Base-by-base conservation (phyloP, 2,888 invertebrate species). In the Perizoma flavofasciatum region DNA sequence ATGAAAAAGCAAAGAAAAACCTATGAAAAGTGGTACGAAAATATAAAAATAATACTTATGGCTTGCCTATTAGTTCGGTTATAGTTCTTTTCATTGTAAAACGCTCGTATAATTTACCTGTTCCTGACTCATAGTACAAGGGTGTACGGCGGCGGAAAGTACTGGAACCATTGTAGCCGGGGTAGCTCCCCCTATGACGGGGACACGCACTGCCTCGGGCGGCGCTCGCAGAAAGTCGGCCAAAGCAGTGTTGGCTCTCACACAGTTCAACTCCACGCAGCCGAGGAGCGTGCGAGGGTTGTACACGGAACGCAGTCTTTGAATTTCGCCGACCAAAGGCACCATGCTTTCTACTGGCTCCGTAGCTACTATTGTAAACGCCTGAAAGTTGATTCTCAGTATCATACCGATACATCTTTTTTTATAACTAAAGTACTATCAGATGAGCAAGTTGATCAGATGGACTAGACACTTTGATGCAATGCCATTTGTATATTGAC, bases 131-230 rank as follows among this genome's bases (percentile, higher is more conserved):
- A 91, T 93, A 6, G 85, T 82, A 55, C 93, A 91, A 6, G 93
- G 88, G 53, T 95, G 94, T 4, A 93, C 89, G 9, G 93, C 91
- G 51, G 94, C 93, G 0, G 95, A 95, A 40, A 96, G 87, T 32
- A 96, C 89, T 0, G 96, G 96, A 57, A 96, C 94, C 86, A 96
- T 95, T 9, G 96, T 96, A 33, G 89, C 83, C 0, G 95, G 93
- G n/a, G 95, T 93, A 73, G 95, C 95, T 4, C 96, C 96, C 4
- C 96, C 96, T 8, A 93, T 78, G 0, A 96, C 95, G 0, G 96
- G 95, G 44, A 95, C 93, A 50, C 92, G 89, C 5, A 95, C 94
- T 5, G 92, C 78, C 67, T 93, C 88, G 0, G 95, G 95, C 55
- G 95, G 94, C 44, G 93, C 83, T 9, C 92, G 86, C 82, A 94